A percentile compares a stretch with the other conserved stretches of the same genome.
These are phyloP conservation scores for Mesochorus sp. DNA, from an alignment of 2,888 invertebrate species.

Conservation along the genomic window DNA sequence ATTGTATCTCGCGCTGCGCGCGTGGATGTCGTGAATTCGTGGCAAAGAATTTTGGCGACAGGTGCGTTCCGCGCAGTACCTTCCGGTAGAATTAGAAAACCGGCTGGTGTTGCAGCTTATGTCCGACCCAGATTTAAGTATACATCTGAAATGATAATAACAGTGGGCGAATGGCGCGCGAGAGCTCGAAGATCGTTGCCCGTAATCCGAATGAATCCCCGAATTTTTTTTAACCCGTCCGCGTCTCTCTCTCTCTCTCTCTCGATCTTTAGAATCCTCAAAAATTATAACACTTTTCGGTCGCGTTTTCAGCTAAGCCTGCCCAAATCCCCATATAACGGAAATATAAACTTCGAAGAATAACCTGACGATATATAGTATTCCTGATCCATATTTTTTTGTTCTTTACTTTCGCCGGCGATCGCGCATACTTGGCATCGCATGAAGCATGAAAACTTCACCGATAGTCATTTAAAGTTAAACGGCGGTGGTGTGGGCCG, in stretches of 20 bases:
- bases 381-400: too few relatives aligned
- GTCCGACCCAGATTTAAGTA: not conserved
- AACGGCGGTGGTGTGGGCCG: slow-evolving; percentile 25
- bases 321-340: too few relatives aligned
- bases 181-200: not conserved
- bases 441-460: not conserved
- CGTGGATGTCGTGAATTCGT: too few relatives aligned
- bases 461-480: slow-evolving; percentile 47
- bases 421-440: too few relatives aligned
- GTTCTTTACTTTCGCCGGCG: not conserved
- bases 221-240: not conserved
- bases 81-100: not conserved
- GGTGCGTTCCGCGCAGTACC: slow-evolving; percentile 26
- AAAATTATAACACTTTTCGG: not conserved
- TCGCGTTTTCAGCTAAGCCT: not conserved
- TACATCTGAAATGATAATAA: not conserved
- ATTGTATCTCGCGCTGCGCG: too few relatives aligned
- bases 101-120: not conserved
- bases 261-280: too few relatives aligned
- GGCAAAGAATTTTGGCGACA: slow-evolving; percentile 32
- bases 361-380: too few relatives aligned
- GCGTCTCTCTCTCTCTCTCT: too few relatives aligned
- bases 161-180: too few relatives aligned
- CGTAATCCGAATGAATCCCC: not conserved
- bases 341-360: too few relatives aligned